Percentiles rank a stretch among this genome's conserved stretches.
Evolutionary conservation across 2,113 vertebrate genomes (phyloP).

Genomic region (Sprattus sprattus): DNA sequence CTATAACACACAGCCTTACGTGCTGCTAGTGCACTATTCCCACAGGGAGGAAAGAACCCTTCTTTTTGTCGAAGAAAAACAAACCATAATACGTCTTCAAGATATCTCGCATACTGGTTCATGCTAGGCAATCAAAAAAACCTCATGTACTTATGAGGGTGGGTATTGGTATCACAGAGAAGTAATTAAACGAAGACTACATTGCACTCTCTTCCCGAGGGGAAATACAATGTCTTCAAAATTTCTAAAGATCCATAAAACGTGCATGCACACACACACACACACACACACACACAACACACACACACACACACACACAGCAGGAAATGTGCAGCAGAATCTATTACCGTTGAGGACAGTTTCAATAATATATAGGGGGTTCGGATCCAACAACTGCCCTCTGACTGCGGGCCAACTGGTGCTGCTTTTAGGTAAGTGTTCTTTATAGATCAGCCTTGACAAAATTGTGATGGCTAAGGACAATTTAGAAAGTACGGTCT

Average conservation of each 20-base stretch:
- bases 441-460: conserved; percentile 30
- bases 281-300: no score
- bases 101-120: neutral
- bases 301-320: no score
- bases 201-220: neutral
- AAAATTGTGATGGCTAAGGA: conserved; percentile 19
- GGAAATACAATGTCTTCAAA: neutral
- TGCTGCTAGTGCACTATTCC: conserved; percentile 31
- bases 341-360: neutral
- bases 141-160: neutral
- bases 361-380: neutral
- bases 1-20: conserved; percentile 36
- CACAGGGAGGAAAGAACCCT: conserved; percentile 21
- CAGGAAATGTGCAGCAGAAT: neutral
- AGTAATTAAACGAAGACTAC: neutral
- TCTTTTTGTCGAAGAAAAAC: neutral
- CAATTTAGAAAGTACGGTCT: conserved; percentile 23
- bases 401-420: neutral
- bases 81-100: neutral
- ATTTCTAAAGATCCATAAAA: neutral
- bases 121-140: neutral
- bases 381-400: neutral
- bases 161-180: neutral
- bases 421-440: conserved; percentile 8
- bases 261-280: no score